Conservation (phyloP, 2,113 vertebrate species). For the Sapayoa aenigma region DNA sequence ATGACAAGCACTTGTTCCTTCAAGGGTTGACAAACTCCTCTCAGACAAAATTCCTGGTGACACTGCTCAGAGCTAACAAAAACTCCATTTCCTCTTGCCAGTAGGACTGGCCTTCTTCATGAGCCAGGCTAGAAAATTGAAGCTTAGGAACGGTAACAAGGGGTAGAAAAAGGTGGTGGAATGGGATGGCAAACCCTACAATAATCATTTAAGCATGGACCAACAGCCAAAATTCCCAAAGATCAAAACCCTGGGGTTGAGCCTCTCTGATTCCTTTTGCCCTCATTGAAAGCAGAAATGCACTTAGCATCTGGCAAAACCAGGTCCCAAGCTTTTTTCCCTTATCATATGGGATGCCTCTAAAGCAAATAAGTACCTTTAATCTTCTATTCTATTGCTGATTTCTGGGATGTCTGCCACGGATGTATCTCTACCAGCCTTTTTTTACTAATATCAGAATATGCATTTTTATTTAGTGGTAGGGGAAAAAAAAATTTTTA, state of each 20-base stretch:
- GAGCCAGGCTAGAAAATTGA: neutral
- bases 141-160: neutral
- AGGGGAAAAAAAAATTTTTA: neutral
- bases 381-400: conserved; percentile 22
- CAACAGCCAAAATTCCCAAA: neutral
- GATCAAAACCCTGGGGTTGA: neutral
- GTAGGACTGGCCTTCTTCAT: neutral
- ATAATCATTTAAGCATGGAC: neutral
- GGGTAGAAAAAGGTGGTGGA: neutral
- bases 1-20: neutral
- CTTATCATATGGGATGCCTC: neutral
- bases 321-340: neutral
- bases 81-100: neutral
- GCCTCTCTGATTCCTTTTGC: neutral
- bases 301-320: neutral
- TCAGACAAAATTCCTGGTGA: neutral
- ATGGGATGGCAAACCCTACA: neutral
- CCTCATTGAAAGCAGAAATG: neutral
- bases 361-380: neutral
- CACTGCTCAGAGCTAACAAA: neutral
- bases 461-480: conserved; percentile 33
- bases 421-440: neutral
- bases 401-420: neutral
- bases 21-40: neutral
- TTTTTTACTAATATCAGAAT: conserved; percentile 42